phyloP scores from a whole-genome alignment of 1,140 invertebrate species.

The Archegozetes longisetosus region DNA sequence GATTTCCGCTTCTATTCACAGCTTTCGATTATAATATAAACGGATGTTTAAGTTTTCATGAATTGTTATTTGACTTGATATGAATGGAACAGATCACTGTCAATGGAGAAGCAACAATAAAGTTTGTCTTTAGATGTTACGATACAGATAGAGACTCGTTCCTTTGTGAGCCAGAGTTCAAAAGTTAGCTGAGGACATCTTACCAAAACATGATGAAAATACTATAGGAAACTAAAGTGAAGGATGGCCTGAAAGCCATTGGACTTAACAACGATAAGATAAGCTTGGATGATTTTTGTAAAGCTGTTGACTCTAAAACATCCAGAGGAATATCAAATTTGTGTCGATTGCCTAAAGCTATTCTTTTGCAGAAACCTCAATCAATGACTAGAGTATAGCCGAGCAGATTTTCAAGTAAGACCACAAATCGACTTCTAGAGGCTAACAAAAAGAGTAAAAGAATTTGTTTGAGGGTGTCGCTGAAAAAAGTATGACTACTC shows the following conservation, averaged over 20 bases:
- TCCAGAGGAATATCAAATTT: neutral
- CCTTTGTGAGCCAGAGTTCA: neutral
- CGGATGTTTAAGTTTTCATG: conserved; percentile 29
- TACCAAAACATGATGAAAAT: neutral
- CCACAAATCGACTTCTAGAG: neutral
- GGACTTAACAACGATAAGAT: neutral
- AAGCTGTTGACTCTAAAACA: neutral
- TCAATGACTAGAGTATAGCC: too few species aligned
- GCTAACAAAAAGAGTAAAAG: neutral
- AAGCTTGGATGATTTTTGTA: neutral
- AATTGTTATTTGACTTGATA: conserved; percentile 35
- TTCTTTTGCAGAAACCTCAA: neutral
- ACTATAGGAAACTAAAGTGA: neutral
- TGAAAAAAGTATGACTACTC: conserved; percentile 8
- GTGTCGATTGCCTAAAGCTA: neutral
- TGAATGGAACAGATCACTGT: conserved; percentile 36
- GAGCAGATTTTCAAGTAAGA: neutral
- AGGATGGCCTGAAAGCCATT: neutral
- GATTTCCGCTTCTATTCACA: conserved; percentile 4
- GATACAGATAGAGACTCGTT: conserved; percentile 3
- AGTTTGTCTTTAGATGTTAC: conserved; percentile 14
- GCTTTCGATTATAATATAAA: conserved; percentile 1
- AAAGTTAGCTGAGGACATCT: neutral
- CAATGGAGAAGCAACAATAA: conserved; percentile 24
- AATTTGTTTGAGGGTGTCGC: conserved; percentile 7